Conservation (phyloP, 2,113 vertebrate genomes). For the Rhinogobius similis region DNA sequence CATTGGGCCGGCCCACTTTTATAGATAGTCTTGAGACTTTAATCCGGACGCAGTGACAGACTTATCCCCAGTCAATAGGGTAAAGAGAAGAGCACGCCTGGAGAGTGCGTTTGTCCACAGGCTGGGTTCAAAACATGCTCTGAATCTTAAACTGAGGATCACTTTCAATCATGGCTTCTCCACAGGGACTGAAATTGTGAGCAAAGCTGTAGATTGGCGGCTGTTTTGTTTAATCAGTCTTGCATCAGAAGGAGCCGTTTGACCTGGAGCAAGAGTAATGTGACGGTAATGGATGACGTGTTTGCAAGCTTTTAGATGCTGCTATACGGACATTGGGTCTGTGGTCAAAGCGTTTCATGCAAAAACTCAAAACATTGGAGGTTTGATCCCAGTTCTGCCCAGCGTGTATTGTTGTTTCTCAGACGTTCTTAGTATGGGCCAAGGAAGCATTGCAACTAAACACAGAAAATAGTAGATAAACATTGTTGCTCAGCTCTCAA, state of each 20-base stretch:
- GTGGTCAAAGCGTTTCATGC: no score
- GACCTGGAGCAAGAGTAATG: not conserved
- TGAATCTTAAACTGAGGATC: conserved; percentile 73
- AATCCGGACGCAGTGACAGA: conserved; percentile 78
- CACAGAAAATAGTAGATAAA: no score
- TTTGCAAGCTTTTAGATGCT: no score
- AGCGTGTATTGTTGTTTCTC: not conserved
- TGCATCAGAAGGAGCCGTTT: not conserved
- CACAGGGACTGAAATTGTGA: conserved; percentile 35
- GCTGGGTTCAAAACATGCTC: conserved; percentile 59
- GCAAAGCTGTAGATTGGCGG: conserved; percentile 4
- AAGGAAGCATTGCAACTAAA: not conserved
- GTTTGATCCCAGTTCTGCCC: not conserved
- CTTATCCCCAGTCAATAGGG: conserved; percentile 81
- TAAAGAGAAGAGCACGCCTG: conserved; percentile 72
- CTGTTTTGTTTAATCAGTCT: not conserved
- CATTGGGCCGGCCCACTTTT: conserved; percentile 58
- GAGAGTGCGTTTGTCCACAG: conserved; percentile 68
- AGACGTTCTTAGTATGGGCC: not conserved
- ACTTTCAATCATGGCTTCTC: conserved; percentile 57
- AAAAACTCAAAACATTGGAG: no score
- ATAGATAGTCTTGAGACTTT: conserved; percentile 83
- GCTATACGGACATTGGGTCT: no score
- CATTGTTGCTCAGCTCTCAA: no score
- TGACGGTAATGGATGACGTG: no score